A percentile compares a stretch with the other conserved stretches of the same genome.
Evolutionary conservation across 2,797 vertebrate genomes (phyloP).

Genomic region (Enteromius treurensis): DNA sequence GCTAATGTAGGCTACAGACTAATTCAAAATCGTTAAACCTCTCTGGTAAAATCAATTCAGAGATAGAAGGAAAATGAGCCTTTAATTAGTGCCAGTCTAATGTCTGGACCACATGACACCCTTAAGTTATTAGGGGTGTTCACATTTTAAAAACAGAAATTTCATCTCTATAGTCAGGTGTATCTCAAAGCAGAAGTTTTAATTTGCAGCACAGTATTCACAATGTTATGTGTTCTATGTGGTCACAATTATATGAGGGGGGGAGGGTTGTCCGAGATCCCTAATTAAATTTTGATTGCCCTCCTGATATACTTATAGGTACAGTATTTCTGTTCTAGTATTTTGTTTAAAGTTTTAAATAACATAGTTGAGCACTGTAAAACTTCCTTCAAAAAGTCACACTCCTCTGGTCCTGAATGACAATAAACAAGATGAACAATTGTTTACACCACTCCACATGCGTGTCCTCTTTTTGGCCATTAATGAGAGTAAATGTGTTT

Average conservation of each 20-base stretch:
- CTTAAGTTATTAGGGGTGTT: neutral
- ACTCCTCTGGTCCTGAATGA: neutral
- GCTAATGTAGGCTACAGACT: conserved; percentile 46
- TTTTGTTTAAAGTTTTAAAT: neutral
- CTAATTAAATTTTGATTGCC: neutral
- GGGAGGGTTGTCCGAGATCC: neutral
- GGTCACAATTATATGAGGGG: neutral
- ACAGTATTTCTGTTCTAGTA: neutral
- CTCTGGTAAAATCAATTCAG: conserved; percentile 48
- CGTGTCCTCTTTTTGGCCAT: conserved; percentile 30
- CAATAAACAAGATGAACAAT: neutral
- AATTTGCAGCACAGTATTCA: neutral
- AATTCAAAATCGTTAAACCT: conserved; percentile 49
- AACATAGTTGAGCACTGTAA: neutral
- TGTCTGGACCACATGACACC: conserved; percentile 10
- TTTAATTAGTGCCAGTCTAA: conserved; percentile 40
- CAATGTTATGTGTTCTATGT: neutral
- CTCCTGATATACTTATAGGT: neutral
- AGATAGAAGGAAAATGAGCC: conserved; percentile 30
- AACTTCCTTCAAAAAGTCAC: neutral
- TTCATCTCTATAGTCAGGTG: neutral
- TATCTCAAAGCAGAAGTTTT: neutral
- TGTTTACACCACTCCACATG: conserved; percentile 7
- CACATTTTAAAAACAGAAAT: neutral
- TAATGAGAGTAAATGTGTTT: conserved; percentile 73